These are phyloP conservation scores for Thaleichthys pacificus DNA, from an alignment of 2,797 vertebrate species.

Conservation along the genomic window DNA sequence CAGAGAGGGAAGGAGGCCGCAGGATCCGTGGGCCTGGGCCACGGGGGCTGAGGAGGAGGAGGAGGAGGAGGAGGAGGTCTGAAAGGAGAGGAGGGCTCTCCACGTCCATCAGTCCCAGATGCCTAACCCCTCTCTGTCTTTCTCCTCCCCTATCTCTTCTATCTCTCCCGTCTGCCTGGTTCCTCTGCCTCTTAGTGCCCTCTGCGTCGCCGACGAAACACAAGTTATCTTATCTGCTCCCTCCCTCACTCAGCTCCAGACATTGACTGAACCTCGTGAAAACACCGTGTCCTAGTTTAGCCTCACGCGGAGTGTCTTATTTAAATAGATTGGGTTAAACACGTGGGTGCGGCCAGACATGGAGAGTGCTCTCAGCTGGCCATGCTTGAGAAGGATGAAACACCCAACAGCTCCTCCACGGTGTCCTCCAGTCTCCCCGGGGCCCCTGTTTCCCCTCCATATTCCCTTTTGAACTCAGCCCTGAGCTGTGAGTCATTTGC, in stretches of 20 bases:
- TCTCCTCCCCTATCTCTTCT: constrained; percentile 21
- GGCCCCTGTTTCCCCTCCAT: constrained; percentile 13
- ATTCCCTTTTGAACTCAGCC: constrained; percentile 43
- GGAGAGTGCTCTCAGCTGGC: not conserved
- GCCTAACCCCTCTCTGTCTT: constrained; percentile 35
- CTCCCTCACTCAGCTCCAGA: constrained; percentile 11
- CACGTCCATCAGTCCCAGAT: constrained; percentile 67
- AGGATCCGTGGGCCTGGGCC: constrained; percentile 38
- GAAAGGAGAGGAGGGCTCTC: constrained; percentile 70
- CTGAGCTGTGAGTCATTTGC: constrained; percentile 44
- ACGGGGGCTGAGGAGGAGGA: constrained; percentile 11
- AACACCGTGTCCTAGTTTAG: too few species aligned
- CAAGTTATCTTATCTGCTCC: not conserved
- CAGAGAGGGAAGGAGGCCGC: constrained; percentile 35
- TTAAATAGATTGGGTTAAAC: too few species aligned
- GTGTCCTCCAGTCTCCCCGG: not conserved
- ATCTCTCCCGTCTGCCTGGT: not conserved
- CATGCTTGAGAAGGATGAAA: not conserved
- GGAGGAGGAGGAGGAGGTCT: constrained; percentile 43
- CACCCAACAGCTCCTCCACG: not conserved
- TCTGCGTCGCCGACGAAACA: not conserved
- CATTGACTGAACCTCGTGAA: too few species aligned
- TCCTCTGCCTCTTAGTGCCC: constrained; percentile 6
- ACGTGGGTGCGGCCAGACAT: too few species aligned
- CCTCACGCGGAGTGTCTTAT: not conserved